A percentile compares a stretch with the other conserved stretches of the same genome.
Evolutionary conservation across 2,888 invertebrate genomes (phyloP).

Genomic region (Drosophila peninsularis): DNA sequence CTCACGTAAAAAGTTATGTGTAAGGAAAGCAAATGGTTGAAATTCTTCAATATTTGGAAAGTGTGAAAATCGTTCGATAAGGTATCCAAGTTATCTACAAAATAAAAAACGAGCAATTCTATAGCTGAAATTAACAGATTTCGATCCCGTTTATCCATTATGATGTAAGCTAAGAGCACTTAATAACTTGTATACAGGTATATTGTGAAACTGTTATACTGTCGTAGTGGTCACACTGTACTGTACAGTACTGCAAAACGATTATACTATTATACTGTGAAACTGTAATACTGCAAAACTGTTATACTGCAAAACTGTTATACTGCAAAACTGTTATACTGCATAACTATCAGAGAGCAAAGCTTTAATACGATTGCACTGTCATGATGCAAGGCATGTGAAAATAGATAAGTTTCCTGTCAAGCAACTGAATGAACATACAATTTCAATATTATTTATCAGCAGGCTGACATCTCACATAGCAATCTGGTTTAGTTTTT

Average conservation of each 20-base stretch:
- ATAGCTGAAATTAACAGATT: too few species aligned
- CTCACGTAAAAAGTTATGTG: neutral
- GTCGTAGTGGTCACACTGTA: too few species aligned
- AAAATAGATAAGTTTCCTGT: too few species aligned
- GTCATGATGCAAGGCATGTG: too few species aligned
- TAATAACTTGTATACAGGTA: neutral
- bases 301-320: neutral
- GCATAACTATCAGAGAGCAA: neutral
- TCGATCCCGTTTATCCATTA: too few species aligned
- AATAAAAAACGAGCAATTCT: too few species aligned
- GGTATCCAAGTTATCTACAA: neutral
- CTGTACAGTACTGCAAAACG: too few species aligned
- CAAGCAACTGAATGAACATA: neutral
- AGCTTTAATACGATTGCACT: neutral
- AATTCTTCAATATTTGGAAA: neutral
- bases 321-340: neutral
- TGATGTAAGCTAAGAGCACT: too few species aligned
- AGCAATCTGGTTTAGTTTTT: slow-evolving; percentile 1
- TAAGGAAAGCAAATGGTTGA: neutral
- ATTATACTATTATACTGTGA: too few species aligned
- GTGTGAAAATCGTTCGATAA: neutral
- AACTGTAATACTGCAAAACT: too few species aligned
- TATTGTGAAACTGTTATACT: neutral
- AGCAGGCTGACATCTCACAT: neutral
- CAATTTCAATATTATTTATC: neutral